Evolutionary conservation across 2,888 invertebrate genomes (phyloP), one percentile per base, ranked within the genome.

Genomic region (Cepaea hortensis): DNA sequence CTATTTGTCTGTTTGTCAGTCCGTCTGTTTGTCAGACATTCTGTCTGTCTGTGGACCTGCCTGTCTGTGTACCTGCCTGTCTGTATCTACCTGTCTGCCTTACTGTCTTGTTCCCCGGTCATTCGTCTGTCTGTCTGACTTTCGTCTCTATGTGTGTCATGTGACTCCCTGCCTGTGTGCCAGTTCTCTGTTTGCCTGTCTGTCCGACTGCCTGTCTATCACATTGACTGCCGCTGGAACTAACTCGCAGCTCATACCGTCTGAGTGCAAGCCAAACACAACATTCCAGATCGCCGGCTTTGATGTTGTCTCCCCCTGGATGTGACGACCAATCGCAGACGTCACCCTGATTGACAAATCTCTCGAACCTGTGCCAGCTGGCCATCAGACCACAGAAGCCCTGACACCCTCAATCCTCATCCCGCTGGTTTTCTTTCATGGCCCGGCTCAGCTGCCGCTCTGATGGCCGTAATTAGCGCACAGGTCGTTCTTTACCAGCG

Each of bases 351-450:
- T 20, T 23, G 72, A 72, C 72, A 72, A 72, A 72, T 72, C 72
- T 72, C 72, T 23, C n/a, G 9, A n/a, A 72, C 72, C 72, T 23
- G 4, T 72, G 72, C 23, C 72, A 72, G n/a, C 72, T 72, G 72
- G n/a, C 72, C 20, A 23, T 23, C 23, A 4, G 23, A 9, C 20
- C n/a, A 55, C 6, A 55, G n/a, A 23, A 72, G 72, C 72, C 23
- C 72, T 72, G 72, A 23, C 72, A 72, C n/a, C 5, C 9, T 72
- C n/a, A n/a, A 72, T 72, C 72, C 72, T 72, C 72, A n/a, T 72
- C n/a, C n/a, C 7, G 72, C 23, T 72, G 9, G 9, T 72, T 72
- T 72, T 23, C 72, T 72, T 72, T 72, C 23, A 23, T 72, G 5
- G 5, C 4, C 3, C 3, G 23, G 3, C 23, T 23, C 4, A 23